A percentile compares a stretch with the other conserved stretches of the same genome.
These are phyloP conservation scores for Galago senegalensis DNA, from an alignment of 2,797 vertebrate genomes.

Conservation along the genomic window DNA sequence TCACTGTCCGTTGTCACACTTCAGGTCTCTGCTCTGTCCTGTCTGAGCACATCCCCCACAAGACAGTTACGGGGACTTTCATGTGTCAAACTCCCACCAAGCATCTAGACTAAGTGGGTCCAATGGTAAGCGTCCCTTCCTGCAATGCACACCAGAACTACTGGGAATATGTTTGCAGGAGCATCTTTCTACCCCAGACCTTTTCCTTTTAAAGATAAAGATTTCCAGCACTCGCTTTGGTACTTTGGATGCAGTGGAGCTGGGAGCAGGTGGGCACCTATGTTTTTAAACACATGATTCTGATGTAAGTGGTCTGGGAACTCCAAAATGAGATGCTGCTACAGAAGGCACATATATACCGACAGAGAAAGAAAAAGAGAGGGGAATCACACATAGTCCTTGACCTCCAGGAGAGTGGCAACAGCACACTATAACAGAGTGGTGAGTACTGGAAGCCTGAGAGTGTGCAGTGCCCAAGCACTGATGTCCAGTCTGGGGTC, in stretches of 20 bases:
- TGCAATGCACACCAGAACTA: background rate
- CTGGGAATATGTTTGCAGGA: background rate
- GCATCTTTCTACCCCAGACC: background rate
- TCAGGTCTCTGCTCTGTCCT: background rate
- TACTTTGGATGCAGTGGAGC: background rate
- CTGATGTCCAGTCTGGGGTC: background rate
- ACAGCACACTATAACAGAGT: no score
- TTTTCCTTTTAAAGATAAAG: background rate
- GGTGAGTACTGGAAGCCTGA: background rate
- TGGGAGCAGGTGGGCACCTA: background rate
- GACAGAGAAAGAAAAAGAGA: background rate
- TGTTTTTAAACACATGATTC: background rate
- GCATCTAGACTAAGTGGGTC: background rate
- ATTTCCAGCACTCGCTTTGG: background rate
- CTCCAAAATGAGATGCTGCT: background rate
- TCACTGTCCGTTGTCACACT: background rate
- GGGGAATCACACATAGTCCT: background rate
- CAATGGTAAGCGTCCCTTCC: rapidly evolving
- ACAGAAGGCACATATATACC: background rate
- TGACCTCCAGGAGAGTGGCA: background rate
- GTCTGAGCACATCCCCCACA: background rate
- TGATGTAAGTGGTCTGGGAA: background rate
- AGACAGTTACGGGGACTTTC: background rate
- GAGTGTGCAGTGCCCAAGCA: background rate
- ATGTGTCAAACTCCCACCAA: background rate